Base-by-base conservation (phyloP, 2,797 vertebrate genomes). In the Sebastes dallii region DNA sequence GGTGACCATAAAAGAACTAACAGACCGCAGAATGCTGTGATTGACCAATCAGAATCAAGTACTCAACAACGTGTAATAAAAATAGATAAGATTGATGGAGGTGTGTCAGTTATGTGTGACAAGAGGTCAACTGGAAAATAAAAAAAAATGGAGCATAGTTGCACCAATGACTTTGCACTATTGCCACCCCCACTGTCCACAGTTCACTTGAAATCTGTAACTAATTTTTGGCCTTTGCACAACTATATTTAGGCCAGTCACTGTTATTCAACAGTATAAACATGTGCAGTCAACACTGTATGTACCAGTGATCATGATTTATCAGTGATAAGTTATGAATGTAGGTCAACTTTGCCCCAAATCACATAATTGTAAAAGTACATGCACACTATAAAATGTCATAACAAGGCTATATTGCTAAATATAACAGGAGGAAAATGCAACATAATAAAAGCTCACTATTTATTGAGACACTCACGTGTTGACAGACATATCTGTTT, bases 141-240 rank as follows among this genome's bases (percentile, higher is more conserved):
- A 5, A 34, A 18, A 18, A 16, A 1, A 0, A 22, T 66, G 12
- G 6, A 54, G 61, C 32, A 75, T 8, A 39, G 16, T 80, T 80
- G 8, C 20, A 52, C 18, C 8, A 10, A 52, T n/a, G 20, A 72
- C 24, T 11, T 24, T 1, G 8, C 2, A 4, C 8, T 1, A 16
- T 29, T 25, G 11, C 1, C 22, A 1, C 20, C 18, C 27, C n/a
- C 27, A 22, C 4, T 58, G 59, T 42, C 6, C 76, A 82, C 0
- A 79, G 82, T 75, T 75, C 6, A 84, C 14, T 36, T 50, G 4
- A 6, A 67, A 4, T 65, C 32, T 52, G 22, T 46, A 13, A n/a
- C 12, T 4, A 5, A 11, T 4, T 36, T 46, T 3, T n/a, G n/a
- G 20, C 22, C n/a, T 77, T 77, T 66, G 6, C 27, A 59, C 20